A percentile compares a stretch with the other conserved stretches of the same genome.
These are phyloP conservation scores for Mechanitis mazaeus DNA, from an alignment of 2,888 invertebrate genomes.

Conservation along the genomic window DNA sequence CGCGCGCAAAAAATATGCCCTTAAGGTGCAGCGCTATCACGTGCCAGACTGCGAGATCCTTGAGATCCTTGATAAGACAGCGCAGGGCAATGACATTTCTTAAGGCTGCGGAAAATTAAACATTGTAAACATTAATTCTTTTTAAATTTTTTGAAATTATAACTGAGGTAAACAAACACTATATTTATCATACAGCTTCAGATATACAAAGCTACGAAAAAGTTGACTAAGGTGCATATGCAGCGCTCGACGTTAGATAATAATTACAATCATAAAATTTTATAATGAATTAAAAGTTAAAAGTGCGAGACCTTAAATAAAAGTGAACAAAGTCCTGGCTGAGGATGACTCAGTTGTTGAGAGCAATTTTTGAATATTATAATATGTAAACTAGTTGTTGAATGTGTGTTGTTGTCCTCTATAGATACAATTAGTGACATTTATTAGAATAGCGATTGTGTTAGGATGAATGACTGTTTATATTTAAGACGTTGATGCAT, in stretches of 20 bases:
- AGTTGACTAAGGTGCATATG: too few species aligned
- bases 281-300: neutral
- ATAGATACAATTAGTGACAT: slow-evolving; percentile 65
- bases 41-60: slow-evolving; percentile 12
- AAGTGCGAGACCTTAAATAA: slow-evolving; percentile 47
- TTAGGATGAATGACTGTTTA: slow-evolving; percentile 33
- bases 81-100: neutral
- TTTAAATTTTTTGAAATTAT: neutral
- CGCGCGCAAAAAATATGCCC: slow-evolving; percentile 62
- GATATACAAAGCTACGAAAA: too few species aligned
- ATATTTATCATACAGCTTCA: too few species aligned
- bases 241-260: too few species aligned
- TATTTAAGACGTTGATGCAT: slow-evolving; percentile 22
- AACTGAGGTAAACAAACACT: too few species aligned
- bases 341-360: slow-evolving; percentile 70
- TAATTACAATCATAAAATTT: too few species aligned
- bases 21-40: slow-evolving; percentile 50
- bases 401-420: slow-evolving; percentile 45
- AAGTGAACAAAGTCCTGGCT: slow-evolving; percentile 56
- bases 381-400: slow-evolving; percentile 71
- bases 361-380: slow-evolving; percentile 71
- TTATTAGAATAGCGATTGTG: slow-evolving; percentile 64
- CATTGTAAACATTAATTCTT: neutral
- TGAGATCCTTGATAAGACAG: slow-evolving; percentile 11
- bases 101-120: neutral